Percentiles rank a stretch among this genome's conserved stretches.
phyloP scores from a whole-genome alignment of 2,797 vertebrate genomes.

The Pygocentrus nattereri region DNA sequence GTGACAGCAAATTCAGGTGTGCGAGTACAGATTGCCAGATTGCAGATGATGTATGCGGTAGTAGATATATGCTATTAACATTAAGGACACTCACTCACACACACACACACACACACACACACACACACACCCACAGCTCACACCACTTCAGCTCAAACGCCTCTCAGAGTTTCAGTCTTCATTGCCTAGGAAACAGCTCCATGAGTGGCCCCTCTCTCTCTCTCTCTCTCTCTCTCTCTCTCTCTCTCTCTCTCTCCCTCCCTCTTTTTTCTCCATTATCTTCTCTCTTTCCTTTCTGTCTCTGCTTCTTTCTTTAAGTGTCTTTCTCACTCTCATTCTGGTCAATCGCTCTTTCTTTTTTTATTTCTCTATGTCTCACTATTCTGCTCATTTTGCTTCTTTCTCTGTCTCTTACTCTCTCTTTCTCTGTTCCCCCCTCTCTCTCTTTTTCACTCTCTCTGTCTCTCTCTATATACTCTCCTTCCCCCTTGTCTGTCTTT shows the following conservation, averaged over 20 bases:
- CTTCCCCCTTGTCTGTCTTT: no score
- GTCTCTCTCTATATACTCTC: no score
- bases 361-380: background rate
- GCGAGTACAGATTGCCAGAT: background rate
- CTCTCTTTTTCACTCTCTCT: no score
- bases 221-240: conserved; percentile 6
- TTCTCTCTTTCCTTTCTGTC: background rate
- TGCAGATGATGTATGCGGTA: background rate
- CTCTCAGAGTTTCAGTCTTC: conserved; percentile 57
- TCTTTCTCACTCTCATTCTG: conserved; percentile 5
- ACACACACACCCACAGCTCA: conserved; percentile 24
- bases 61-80: background rate
- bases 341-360: no score
- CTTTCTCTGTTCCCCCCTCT: background rate
- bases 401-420: no score
- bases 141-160: conserved; percentile 58
- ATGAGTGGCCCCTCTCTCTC: conserved; percentile 38
- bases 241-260: conserved; percentile 11
- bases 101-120: conserved; percentile 34
- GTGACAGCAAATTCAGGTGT: no score
- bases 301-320: conserved; percentile 25
- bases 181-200: conserved; percentile 64
- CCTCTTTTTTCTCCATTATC: conserved; percentile 32
- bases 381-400: background rate
- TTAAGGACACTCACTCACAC: conserved; percentile 15